These are phyloP conservation scores for Megaleporinus macrocephalus DNA, from an alignment of 2,113 vertebrate species.

Conservation along the genomic window DNA sequence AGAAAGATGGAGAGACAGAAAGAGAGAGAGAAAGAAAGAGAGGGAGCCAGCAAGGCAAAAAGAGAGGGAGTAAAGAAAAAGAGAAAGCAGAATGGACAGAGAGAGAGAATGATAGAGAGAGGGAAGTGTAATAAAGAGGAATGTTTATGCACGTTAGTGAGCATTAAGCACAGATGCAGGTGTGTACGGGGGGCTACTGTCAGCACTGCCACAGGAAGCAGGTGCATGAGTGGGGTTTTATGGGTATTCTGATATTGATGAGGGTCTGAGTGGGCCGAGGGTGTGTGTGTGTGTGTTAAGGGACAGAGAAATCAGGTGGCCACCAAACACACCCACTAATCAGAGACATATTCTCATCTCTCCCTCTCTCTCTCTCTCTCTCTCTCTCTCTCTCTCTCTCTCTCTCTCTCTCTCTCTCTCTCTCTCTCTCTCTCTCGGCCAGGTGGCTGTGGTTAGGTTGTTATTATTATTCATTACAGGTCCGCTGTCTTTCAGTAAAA, in stretches of 20 bases:
- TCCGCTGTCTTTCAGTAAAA: constrained; percentile 51
- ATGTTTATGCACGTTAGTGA: constrained; percentile 54
- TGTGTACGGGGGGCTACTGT: constrained; percentile 67
- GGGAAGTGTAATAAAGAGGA: neutral
- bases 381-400: neutral
- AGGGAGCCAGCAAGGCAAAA: too few species aligned
- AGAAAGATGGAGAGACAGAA: too few species aligned
- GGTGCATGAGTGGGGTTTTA: constrained; percentile 54
- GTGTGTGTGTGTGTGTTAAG: constrained; percentile 22
- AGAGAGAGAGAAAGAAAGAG: too few species aligned
- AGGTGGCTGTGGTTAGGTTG: constrained; percentile 81
- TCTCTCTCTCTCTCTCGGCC: constrained; percentile 64
- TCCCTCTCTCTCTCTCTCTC: neutral
- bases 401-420: constrained; percentile 47
- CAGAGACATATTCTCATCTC: constrained; percentile 45
- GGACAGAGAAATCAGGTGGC: constrained; percentile 45
- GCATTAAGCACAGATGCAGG: constrained; percentile 66
- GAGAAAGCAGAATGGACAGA: too few species aligned
- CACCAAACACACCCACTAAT: constrained; percentile 44
- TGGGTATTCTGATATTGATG: constrained; percentile 46
- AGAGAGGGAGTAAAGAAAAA: too few species aligned
- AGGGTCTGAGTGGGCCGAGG: neutral
- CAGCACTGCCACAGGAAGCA: constrained; percentile 65
- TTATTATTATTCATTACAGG: constrained; percentile 65
- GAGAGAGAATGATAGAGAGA: too few species aligned